Conservation (phyloP, 2,888 invertebrate genomes). For the Salpingus planirostris region DNA sequence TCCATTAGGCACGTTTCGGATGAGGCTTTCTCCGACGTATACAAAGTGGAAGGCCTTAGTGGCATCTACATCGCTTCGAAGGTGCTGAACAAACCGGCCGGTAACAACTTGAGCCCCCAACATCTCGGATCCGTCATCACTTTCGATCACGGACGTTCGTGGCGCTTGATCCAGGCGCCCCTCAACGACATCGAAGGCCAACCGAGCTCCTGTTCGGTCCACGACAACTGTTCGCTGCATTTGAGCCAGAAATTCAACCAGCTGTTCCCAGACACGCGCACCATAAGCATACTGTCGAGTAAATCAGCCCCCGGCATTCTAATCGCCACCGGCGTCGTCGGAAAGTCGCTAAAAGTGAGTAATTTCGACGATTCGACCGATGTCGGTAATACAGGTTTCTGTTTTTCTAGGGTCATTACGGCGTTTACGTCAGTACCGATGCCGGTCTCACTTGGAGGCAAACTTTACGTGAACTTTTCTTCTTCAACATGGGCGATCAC, state of each 20-base stretch:
- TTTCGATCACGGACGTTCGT: constrained; percentile 78
- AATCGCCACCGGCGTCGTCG: constrained; percentile 76
- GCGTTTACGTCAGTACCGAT: constrained; percentile 72
- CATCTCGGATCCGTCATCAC: constrained; percentile 72
- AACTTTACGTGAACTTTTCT: constrained; percentile 66
- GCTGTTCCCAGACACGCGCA: constrained; percentile 69
- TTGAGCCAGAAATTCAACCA: constrained; percentile 79
- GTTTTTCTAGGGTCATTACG: constrained; percentile 53
- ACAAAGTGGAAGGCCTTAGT: constrained; percentile 76
- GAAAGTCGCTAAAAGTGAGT: constrained; percentile 55
- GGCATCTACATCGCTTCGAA: constrained; percentile 87
- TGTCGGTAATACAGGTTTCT: neutral
- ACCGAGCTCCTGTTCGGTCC: constrained; percentile 54
- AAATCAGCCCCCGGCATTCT: constrained; percentile 84
- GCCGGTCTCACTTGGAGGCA: constrained; percentile 75
- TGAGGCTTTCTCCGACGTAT: constrained; percentile 78
- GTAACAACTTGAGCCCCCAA: constrained; percentile 57
- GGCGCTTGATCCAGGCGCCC: constrained; percentile 70
- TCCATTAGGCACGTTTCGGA: constrained; percentile 60
- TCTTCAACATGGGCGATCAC: constrained; percentile 86
- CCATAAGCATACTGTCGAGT: constrained; percentile 74
- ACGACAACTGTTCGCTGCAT: constrained; percentile 72
- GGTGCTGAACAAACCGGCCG: constrained; percentile 49
- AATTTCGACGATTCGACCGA: too few relatives aligned
- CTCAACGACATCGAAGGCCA: constrained; percentile 58